phyloP scores from a whole-genome alignment of 2,113 vertebrate genomes.

The Lagopus leucura region DNA sequence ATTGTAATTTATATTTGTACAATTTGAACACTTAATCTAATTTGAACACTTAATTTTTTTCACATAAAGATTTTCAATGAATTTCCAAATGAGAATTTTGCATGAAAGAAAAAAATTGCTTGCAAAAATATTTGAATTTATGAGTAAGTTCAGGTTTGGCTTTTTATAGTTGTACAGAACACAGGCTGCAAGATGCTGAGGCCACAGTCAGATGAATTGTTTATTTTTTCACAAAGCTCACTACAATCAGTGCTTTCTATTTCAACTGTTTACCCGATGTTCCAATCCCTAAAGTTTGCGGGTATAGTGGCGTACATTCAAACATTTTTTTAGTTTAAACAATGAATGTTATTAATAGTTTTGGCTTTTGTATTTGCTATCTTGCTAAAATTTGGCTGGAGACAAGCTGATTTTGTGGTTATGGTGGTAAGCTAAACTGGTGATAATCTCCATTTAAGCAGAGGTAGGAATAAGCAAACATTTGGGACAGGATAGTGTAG shows the following conservation, averaged over 20 bases:
- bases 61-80: background rate
- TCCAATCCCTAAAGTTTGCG: background rate
- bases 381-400: background rate
- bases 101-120: background rate
- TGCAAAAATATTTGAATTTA: background rate
- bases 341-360: background rate
- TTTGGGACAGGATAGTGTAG: background rate
- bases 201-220: background rate
- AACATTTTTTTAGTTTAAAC: background rate
- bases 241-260: background rate
- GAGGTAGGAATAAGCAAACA: background rate
- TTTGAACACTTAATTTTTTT: background rate
- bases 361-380: background rate
- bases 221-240: background rate
- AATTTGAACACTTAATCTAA: background rate
- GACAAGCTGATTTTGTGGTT: background rate
- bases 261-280: background rate
- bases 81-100: background rate
- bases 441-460: background rate
- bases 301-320: background rate
- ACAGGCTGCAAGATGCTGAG: background rate
- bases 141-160: rapidly evolving
- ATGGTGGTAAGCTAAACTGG: background rate
- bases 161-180: background rate
- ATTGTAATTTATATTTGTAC: background rate